Percentiles rank a stretch among this genome's conserved stretches.
Conservation (phyloP, 2,888 invertebrate species). For the Cecidostiba fungosa region DNA sequence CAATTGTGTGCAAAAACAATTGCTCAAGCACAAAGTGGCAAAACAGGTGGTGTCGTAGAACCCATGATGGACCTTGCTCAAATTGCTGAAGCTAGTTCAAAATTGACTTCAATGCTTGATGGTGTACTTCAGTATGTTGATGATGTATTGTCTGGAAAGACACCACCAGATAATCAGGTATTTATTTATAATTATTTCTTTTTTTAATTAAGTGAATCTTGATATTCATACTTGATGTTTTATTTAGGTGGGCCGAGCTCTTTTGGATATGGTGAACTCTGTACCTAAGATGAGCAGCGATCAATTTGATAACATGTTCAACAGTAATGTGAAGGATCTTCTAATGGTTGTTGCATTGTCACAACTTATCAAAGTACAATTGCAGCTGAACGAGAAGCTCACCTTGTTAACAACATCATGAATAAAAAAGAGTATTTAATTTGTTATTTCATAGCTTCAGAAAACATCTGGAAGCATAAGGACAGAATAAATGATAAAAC, state of each 20-base stretch:
- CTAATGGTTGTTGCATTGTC: slow-evolving; percentile 98
- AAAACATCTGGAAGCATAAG: slow-evolving; percentile 38
- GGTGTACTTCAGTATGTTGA: slow-evolving; percentile 93
- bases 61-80: slow-evolving; percentile 89
- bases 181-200: background rate
- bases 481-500: slow-evolving; percentile 38
- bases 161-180: slow-evolving; percentile 87
- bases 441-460: slow-evolving; percentile 35
- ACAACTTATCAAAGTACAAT: slow-evolving; percentile 97
- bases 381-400: slow-evolving; percentile 97
- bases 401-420: slow-evolving; percentile 89
- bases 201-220: background rate
- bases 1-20: slow-evolving; percentile 92
- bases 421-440: slow-evolving; percentile 64
- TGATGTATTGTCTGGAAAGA: slow-evolving; percentile 91
- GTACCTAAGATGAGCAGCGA: slow-evolving; percentile 95
- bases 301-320: slow-evolving; percentile 96
- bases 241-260: slow-evolving; percentile 87
- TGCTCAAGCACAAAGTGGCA: slow-evolving; percentile 72
- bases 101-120: slow-evolving; percentile 89
- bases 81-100: slow-evolving; percentile 91
- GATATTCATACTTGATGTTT: slow-evolving; percentile 35
- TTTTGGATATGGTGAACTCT: slow-evolving; percentile 94
- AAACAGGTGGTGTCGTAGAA: slow-evolving; percentile 83
- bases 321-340: slow-evolving; percentile 97